Conservation (phyloP, 2,113 vertebrate genomes). For the Podarcis raffonei region DNA sequence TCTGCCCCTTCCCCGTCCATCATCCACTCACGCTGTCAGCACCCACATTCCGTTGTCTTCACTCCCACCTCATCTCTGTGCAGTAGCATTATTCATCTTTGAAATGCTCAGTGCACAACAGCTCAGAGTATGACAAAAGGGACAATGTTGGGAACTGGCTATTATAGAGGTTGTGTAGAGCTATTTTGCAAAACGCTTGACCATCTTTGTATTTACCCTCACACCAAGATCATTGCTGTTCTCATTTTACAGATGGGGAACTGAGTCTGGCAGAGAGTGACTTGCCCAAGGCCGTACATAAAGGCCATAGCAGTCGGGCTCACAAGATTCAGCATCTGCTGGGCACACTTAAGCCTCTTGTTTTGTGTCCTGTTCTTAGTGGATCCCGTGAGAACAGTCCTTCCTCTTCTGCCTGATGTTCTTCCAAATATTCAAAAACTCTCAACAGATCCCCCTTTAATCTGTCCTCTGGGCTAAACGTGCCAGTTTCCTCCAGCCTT, state of each 20-base stretch:
- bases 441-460: conserved; percentile 20
- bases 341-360: conserved; percentile 16
- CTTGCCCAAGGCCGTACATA: conserved; percentile 16
- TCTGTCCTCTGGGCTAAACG: conserved; percentile 13
- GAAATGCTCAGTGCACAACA: neutral
- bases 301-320: conserved; percentile 12
- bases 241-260: conserved; percentile 40
- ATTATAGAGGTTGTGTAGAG: neutral
- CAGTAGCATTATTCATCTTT: neutral
- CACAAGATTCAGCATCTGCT: conserved; percentile 18
- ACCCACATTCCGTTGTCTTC: too few relatives aligned
- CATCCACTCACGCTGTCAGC: neutral
- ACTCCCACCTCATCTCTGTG: too few relatives aligned
- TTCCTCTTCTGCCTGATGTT: conserved; percentile 9
- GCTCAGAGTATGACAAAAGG: neutral
- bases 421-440: conserved; percentile 10
- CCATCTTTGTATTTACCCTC: conserved; percentile 19
- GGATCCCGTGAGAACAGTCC: conserved; percentile 10
- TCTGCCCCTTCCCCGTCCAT: neutral
- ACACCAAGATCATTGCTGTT: conserved; percentile 34
- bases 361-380: conserved; percentile 19
- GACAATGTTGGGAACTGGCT: neutral
- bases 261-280: conserved; percentile 37
- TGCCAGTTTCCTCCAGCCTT: conserved; percentile 5
- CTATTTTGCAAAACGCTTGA: conserved; percentile 17